Percentiles rank a stretch among this genome's conserved stretches.
Evolutionary conservation across 2,797 vertebrate genomes (phyloP).

Genomic region (Coracias cyanogaster): DNA sequence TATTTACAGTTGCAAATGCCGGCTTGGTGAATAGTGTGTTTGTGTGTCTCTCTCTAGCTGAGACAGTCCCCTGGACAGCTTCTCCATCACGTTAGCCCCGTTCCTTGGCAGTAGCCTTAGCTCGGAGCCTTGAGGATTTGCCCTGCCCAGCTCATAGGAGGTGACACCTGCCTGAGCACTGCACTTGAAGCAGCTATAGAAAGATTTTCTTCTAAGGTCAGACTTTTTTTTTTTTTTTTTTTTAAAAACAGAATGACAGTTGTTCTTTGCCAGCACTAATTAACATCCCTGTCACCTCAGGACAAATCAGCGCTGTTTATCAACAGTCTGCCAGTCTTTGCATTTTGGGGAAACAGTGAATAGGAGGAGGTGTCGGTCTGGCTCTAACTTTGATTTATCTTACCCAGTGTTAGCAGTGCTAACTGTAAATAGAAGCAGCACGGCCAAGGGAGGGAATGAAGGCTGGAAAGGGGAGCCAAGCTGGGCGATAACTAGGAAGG

Average conservation of each 20-base stretch:
- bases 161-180: not conserved
- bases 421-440: not conserved
- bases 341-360: not conserved
- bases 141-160: not conserved
- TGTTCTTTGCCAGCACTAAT: conserved; percentile 3
- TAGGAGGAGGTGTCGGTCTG: not conserved
- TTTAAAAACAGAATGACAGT: not conserved
- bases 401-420: not conserved
- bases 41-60: not conserved
- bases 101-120: not conserved
- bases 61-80: not conserved
- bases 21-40: not conserved
- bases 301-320: not conserved
- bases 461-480: not conserved
- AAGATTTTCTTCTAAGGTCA: not conserved
- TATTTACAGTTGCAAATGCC: rapidly evolving
- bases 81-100: not conserved
- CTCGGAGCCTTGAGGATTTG: not conserved
- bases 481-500: not conserved
- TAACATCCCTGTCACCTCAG: not conserved
- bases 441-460: rapidly evolving
- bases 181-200: not conserved
- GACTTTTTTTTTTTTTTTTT: not conserved
- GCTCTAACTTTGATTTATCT: not conserved
- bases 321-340: not conserved